Percentiles rank a stretch among this genome's conserved stretches.
Evolutionary conservation across 2,888 invertebrate species (phyloP).

Genomic region (Leptogaster cylindrica): DNA sequence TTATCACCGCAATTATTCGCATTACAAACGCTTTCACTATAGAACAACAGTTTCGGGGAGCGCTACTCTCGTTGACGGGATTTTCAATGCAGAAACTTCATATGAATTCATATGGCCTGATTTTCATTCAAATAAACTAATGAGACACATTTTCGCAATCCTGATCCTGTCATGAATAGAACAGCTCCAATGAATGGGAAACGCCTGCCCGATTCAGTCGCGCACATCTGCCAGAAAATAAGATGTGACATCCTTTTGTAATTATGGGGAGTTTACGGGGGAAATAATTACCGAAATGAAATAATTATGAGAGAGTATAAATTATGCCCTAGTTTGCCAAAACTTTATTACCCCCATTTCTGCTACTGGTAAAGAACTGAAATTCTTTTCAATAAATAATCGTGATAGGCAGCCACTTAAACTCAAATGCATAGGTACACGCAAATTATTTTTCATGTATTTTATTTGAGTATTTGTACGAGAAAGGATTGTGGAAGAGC

Average conservation of each 20-base stretch:
- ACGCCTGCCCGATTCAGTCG: neutral
- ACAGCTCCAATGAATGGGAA: neutral
- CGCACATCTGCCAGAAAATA: neutral
- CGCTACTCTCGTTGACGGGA: neutral
- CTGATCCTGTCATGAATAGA: neutral
- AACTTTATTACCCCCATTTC: too few relatives aligned
- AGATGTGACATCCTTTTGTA: slow-evolving; percentile 1
- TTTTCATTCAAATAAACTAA: slow-evolving; percentile 9
- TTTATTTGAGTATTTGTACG: too few relatives aligned
- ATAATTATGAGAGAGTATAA: too few relatives aligned
- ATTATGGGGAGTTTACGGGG: neutral
- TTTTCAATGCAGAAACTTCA: neutral
- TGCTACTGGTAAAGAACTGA: too few relatives aligned
- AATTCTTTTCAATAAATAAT: too few relatives aligned
- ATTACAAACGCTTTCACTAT: neutral
- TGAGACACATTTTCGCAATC: slow-evolving; percentile 11
- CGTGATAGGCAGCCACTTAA: too few relatives aligned
- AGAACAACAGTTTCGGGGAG: neutral
- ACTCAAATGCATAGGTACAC: too few relatives aligned
- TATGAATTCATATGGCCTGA: neutral
- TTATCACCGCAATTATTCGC: slow-evolving; percentile 4
- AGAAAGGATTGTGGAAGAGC: too few relatives aligned
- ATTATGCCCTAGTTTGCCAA: too few relatives aligned
- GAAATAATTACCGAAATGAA: neutral
- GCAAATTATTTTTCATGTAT: too few relatives aligned